A percentile compares a stretch with the other conserved stretches of the same genome.
Conservation (phyloP, 2,888 invertebrate species). For the Thecophora atra region DNA sequence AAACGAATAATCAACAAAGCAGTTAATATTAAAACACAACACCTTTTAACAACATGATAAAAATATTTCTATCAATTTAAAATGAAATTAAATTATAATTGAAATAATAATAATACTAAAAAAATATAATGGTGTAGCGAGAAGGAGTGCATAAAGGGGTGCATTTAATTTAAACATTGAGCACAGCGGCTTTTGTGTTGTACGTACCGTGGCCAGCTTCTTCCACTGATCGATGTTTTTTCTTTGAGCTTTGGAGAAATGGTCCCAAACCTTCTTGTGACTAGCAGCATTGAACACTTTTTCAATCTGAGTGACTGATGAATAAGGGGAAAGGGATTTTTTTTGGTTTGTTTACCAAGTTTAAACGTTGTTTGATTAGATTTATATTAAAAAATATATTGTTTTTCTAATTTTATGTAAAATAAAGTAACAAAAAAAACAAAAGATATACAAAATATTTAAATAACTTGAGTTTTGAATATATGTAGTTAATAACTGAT, state of each 20-base stretch:
- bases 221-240: slow-evolving; percentile 99
- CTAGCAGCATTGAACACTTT: slow-evolving; percentile 94
- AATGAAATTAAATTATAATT: no score
- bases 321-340: slow-evolving; percentile 56
- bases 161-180: slow-evolving; percentile 11
- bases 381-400: slow-evolving; percentile 6
- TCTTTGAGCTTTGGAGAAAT: slow-evolving; percentile 98
- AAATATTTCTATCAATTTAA: no score
- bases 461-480: background rate
- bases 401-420: slow-evolving; percentile 2
- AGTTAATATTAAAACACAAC: no score
- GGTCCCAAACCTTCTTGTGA: slow-evolving; percentile 99
- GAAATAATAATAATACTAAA: no score
- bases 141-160: no score
- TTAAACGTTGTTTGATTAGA: slow-evolving; percentile 28
- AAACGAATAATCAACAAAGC: no score
- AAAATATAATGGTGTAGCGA: no score
- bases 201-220: slow-evolving; percentile 93
- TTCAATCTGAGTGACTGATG: slow-evolving; percentile 97
- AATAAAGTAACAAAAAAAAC: slow-evolving; percentile 22
- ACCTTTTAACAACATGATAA: no score
- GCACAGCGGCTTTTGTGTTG: slow-evolving; percentile 48
- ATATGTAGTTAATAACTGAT: background rate
- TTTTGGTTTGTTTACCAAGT: slow-evolving; percentile 44
- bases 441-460: slow-evolving; percentile 23